phyloP scores from a whole-genome alignment of 2,113 vertebrate species.

The Lipophrys pholis region DNA sequence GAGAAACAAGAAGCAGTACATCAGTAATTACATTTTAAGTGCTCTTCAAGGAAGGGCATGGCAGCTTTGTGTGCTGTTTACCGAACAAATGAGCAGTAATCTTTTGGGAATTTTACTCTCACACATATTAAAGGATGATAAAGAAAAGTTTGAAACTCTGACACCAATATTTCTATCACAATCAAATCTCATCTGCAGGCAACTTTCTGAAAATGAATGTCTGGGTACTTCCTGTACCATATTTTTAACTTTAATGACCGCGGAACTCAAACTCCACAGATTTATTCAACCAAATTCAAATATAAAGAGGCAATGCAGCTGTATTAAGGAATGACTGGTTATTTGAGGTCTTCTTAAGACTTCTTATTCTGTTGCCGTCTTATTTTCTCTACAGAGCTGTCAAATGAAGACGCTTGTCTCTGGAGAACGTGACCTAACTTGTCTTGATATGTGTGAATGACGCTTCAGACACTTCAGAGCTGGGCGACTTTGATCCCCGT shows the following conservation, averaged over 20 bases:
- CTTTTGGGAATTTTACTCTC: neutral
- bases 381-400: too few species aligned
- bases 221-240: neutral
- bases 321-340: too few species aligned
- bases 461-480: too few species aligned
- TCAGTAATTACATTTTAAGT: constrained; percentile 62
- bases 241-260: neutral
- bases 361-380: too few species aligned
- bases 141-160: neutral
- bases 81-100: constrained; percentile 2
- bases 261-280: neutral
- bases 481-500: too few species aligned
- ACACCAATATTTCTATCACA: neutral
- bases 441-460: too few species aligned
- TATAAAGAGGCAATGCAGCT: too few species aligned
- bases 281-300: neutral
- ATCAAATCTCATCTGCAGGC: too few species aligned
- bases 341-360: too few species aligned
- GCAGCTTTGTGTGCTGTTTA: constrained; percentile 15
- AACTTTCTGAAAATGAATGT: neutral
- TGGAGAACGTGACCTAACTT: too few species aligned
- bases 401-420: too few species aligned
- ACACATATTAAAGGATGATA: neutral
- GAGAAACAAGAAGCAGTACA: constrained; percentile 39
- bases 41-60: constrained; percentile 29